These are phyloP conservation scores for Cyclargus thomasi DNA, from an alignment of 1,140 invertebrate genomes.

Conservation along the genomic window DNA sequence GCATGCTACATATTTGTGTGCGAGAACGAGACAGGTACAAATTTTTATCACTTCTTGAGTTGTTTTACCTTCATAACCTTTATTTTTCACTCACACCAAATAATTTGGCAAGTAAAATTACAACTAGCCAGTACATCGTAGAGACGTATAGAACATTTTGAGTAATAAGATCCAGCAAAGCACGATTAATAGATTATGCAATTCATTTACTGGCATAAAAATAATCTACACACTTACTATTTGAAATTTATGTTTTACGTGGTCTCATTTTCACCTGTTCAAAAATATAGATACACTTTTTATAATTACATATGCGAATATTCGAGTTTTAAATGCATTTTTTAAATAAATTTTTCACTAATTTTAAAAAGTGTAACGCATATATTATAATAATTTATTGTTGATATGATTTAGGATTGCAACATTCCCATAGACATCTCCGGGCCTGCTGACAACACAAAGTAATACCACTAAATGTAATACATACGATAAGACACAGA, in stretches of 20 bases:
- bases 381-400: slow-evolving; percentile 36
- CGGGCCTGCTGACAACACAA: slow-evolving; percentile 9
- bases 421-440: slow-evolving; percentile 31
- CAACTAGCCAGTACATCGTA: slow-evolving; percentile 36
- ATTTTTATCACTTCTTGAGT: background rate
- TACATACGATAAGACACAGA: slow-evolving; percentile 1
- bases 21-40: background rate
- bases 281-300: slow-evolving; percentile 33
- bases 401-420: slow-evolving; percentile 56
- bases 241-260: slow-evolving; percentile 35
- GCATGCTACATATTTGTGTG: background rate
- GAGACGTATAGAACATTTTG: slow-evolving; percentile 25
- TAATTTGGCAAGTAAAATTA: slow-evolving; percentile 48
- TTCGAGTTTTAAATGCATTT: slow-evolving; percentile 41
- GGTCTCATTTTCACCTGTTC: slow-evolving; percentile 31
- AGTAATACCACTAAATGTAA: background rate
- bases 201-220: slow-evolving; percentile 39
- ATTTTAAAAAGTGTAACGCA: slow-evolving; percentile 48
- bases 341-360: slow-evolving; percentile 29
- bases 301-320: slow-evolving; percentile 31
- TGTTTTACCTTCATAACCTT: background rate
- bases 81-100: slow-evolving; percentile 49
- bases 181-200: slow-evolving; percentile 48
- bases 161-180: slow-evolving; percentile 42
- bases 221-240: slow-evolving; percentile 50